Evolutionary conservation across 2,888 invertebrate genomes (phyloP).

Genomic region (Augiades crinisus): DNA sequence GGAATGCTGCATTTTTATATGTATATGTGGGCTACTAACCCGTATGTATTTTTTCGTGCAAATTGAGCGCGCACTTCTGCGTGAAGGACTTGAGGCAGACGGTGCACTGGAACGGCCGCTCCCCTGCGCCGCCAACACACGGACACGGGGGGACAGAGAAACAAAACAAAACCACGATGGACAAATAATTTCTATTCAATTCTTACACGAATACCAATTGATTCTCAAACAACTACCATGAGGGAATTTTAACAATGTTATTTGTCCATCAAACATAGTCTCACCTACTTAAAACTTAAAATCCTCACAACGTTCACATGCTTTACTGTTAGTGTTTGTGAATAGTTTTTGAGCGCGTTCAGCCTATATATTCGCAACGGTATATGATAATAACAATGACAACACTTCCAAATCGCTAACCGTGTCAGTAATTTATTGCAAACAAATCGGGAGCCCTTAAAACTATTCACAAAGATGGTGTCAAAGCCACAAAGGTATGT

Average conservation of each 20-base stretch:
- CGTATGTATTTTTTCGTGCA: constrained; percentile 84
- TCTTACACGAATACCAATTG: constrained; percentile 36
- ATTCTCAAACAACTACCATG: constrained; percentile 56
- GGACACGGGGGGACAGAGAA: constrained; percentile 75
- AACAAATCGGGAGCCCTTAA: constrained; percentile 67
- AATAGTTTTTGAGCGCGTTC: constrained; percentile 81
- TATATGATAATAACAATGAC: background rate
- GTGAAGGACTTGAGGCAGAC: constrained; percentile 84
- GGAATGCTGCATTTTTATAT: constrained; percentile 61
- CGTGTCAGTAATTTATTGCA: constrained; percentile 33
- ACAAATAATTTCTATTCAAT: constrained; percentile 66
- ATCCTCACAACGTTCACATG: constrained; percentile 79
- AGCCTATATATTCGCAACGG: constrained; percentile 44
- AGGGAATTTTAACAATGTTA: constrained; percentile 68
- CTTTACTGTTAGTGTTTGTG: constrained; percentile 75
- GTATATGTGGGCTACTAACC: constrained; percentile 82
- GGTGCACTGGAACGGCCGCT: constrained; percentile 83
- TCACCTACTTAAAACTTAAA: constrained; percentile 65
- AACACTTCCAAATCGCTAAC: constrained; percentile 60
- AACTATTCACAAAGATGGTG: constrained; percentile 80
- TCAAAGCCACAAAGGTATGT: constrained; percentile 70
- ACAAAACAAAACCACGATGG: constrained; percentile 81
- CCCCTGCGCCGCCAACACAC: constrained; percentile 76
- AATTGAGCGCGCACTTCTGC: constrained; percentile 83
- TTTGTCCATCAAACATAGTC: constrained; percentile 77